These are phyloP conservation scores for Sitta carolinensis DNA, from an alignment of 2,797 vertebrate genomes.

Conservation along the genomic window DNA sequence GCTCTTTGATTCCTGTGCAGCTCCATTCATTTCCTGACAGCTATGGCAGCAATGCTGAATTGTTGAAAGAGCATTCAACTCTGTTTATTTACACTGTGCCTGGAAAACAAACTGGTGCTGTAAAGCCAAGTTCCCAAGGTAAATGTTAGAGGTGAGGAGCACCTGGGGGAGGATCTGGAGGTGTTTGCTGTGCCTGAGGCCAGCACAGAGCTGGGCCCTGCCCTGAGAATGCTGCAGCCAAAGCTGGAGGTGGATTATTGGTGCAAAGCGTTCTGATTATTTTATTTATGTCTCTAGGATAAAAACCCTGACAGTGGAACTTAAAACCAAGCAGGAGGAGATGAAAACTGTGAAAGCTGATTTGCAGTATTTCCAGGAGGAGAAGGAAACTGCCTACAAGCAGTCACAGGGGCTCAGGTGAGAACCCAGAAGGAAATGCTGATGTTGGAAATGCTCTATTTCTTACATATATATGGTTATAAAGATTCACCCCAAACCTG, in stretches of 20 bases:
- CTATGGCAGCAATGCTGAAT: not conserved
- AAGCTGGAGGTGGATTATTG: not conserved
- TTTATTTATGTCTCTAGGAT: constrained; percentile 65
- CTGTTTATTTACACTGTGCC: not conserved
- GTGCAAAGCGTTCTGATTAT: not conserved
- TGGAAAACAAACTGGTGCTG: not conserved
- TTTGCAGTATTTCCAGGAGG: constrained; percentile 62
- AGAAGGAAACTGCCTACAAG: constrained; percentile 73
- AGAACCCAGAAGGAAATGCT: constrained; percentile 3
- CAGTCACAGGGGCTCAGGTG: constrained; percentile 79
- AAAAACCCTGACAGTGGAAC: constrained; percentile 64
- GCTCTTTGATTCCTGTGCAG: not conserved
- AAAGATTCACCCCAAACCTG: not conserved
- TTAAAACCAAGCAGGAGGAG: constrained; percentile 74
- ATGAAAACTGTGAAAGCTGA: constrained; percentile 66
- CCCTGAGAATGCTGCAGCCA: not conserved
- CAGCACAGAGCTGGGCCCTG: not conserved
- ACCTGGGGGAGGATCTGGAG: not conserved
- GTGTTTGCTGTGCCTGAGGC: not conserved
- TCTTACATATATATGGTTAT: not conserved
- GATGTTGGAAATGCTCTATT: not conserved
- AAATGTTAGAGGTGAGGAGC: not conserved
- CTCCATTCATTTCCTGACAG: not conserved
- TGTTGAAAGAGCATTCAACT: not conserved
- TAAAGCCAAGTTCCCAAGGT: not conserved